Conservation (phyloP, 2,888 invertebrate genomes). For the Automeris io region DNA sequence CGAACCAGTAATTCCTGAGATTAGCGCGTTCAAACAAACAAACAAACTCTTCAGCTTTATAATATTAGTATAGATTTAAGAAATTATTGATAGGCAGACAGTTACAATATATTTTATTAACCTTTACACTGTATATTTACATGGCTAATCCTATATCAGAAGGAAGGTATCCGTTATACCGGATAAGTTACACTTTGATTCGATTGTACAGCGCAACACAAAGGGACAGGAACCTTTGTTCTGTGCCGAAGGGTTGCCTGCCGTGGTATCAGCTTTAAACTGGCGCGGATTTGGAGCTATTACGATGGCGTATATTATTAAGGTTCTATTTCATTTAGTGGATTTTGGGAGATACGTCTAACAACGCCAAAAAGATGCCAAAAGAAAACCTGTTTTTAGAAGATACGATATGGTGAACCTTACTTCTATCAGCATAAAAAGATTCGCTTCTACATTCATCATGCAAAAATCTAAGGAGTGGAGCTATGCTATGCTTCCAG, state of each 20-base stretch:
- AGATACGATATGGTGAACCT: no score
- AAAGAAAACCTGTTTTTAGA: no score
- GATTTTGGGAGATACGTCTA: background rate
- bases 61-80: no score
- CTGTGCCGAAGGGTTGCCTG: slow-evolving; percentile 7
- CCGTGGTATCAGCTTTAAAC: slow-evolving; percentile 6
- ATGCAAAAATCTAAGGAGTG: no score
- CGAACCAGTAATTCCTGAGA: no score
- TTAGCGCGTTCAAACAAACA: no score
- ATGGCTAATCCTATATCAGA: slow-evolving; percentile 4
- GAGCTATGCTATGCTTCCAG: no score
- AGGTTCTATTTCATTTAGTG: background rate
- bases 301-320: background rate
- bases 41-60: no score
- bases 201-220: slow-evolving; percentile 22
- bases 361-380: no score
- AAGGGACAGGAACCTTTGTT: slow-evolving; percentile 14
- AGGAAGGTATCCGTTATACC: slow-evolving; percentile 14
- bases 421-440: no score
- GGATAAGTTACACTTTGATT: slow-evolving; percentile 28
- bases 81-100: no score
- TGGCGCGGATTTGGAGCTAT: background rate
- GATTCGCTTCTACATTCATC: no score
- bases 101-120: background rate
- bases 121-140: background rate